phyloP scores from a whole-genome alignment of 2,113 vertebrate species.

The Microcebus tavaratra region DNA sequence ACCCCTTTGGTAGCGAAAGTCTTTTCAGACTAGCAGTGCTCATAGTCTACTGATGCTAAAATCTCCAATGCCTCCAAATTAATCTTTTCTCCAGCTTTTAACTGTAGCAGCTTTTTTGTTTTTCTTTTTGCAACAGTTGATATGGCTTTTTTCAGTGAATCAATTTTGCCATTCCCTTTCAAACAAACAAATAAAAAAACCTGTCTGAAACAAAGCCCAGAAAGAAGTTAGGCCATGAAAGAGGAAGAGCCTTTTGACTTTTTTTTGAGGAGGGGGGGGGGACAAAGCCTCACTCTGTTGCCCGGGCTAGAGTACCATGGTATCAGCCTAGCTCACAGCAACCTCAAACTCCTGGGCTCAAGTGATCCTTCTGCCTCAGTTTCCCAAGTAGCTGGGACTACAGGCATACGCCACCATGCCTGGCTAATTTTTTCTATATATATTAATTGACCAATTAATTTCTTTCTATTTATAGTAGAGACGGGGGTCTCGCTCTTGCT shows the following conservation, averaged over 20 bases:
- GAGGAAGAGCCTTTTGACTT: not conserved
- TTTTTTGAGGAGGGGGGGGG: too few relatives aligned
- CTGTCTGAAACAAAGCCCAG: not conserved
- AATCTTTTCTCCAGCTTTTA: slow-evolving; percentile 19
- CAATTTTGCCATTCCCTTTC: not conserved
- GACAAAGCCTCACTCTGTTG: too few relatives aligned
- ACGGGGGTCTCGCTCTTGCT: too few relatives aligned
- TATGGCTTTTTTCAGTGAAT: not conserved
- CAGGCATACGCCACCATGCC: too few relatives aligned
- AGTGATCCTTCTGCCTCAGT: too few relatives aligned
- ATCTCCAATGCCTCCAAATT: slow-evolving; percentile 6
- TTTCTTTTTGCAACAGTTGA: slow-evolving; percentile 21
- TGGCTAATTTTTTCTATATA: too few relatives aligned
- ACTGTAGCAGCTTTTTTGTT: not conserved
- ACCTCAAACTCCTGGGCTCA: too few relatives aligned
- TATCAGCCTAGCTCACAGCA: too few relatives aligned
- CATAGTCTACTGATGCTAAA: not conserved
- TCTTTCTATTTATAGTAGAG: too few relatives aligned
- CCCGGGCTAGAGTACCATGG: too few relatives aligned
- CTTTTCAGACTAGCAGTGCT: not conserved
- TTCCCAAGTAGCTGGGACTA: too few relatives aligned
- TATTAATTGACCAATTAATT: too few relatives aligned
- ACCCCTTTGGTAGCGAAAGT: not conserved
- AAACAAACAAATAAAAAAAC: not conserved
- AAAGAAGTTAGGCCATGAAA: not conserved